These are phyloP conservation scores for Sogatella furcifera DNA, from an alignment of 1,140 invertebrate genomes.

Conservation along the genomic window DNA sequence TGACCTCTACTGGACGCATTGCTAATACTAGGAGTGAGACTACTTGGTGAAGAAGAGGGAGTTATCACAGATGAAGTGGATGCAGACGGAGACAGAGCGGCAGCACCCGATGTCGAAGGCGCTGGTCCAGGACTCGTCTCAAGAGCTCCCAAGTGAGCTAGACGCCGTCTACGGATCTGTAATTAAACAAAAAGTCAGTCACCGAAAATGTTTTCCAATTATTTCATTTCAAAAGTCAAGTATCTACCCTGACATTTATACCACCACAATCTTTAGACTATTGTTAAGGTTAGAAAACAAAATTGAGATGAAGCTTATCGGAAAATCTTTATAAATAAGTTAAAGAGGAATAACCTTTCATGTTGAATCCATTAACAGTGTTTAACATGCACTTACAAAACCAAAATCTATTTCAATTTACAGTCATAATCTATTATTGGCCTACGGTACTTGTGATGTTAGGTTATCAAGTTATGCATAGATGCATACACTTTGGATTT, in stretches of 20 bases:
- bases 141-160: slow-evolving; percentile 48
- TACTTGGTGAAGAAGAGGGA: slow-evolving; percentile 14
- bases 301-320: too few relatives aligned
- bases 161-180: slow-evolving; percentile 54
- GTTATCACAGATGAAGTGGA: slow-evolving; percentile 21
- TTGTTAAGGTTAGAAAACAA: too few relatives aligned
- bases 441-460: slow-evolving; percentile 4
- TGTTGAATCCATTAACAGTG: too few relatives aligned
- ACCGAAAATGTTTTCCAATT: slow-evolving; percentile 11
- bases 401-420: too few relatives aligned
- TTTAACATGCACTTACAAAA: too few relatives aligned
- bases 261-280: too few relatives aligned
- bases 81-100: slow-evolving; percentile 27
- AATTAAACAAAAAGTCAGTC: slow-evolving; percentile 21
- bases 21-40: not conserved
- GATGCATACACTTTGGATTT: too few relatives aligned
- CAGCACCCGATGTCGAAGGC: slow-evolving; percentile 23
- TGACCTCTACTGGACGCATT: too few relatives aligned
- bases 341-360: too few relatives aligned
- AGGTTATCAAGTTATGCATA: not conserved
- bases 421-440: not conserved
- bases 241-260: too few relatives aligned
- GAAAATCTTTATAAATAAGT: too few relatives aligned
- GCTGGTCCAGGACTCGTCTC: slow-evolving; percentile 31
- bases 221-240: too few relatives aligned